Evolutionary conservation across 2,888 invertebrate genomes (phyloP), one percentile per base, ranked within the genome.

Genomic region (Nudaria mundana): DNA sequence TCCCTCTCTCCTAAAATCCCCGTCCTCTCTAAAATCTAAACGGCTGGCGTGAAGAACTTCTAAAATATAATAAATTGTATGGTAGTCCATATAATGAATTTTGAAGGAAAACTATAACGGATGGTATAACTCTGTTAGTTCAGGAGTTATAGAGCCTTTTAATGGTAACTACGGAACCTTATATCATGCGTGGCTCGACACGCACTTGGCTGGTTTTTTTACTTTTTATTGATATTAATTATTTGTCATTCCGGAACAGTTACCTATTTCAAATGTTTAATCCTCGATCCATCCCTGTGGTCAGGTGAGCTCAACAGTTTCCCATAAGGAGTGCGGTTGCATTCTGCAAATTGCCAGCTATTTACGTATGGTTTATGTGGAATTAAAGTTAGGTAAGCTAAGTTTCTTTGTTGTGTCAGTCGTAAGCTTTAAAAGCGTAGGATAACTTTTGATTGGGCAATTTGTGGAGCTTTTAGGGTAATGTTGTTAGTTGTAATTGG

Each of bases 251-350:
- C 20, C 20, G 2, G 20, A 5, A 20, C 8, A 20, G 5, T 20
- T 20, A 20, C 5, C 3, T n/a, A n/a, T n/a, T n/a, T n/a, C n/a
- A n/a, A n/a, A 20, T 20, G 5, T 20, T 20, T 20, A 2, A 5
- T 3, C 6, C 20, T 7, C 5, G 33, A 15, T 48, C 15, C 54
- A 43, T 45, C 52, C 43, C 62, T 63, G 59, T 39, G 34, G 39
- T 24, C 56, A 62, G 60, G 52, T 61, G 68, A 46, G 56, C 39
- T 50, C 52, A 52, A 63, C 54, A 40, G 58, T 69, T 76, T 76
- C 76, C 66, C 72, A 75, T 71, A 71, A 46, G 67, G 66, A 68
- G 65, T 62, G 63, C 37, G 51, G 63, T 61, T 59, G 62, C 58
- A 60, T 54, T 48, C 31, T 31, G 44, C 46, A 63, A 68, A 68